These are phyloP conservation scores for Cuniculus paca DNA, from an alignment of 2,797 vertebrate genomes.

Conservation along the genomic window DNA sequence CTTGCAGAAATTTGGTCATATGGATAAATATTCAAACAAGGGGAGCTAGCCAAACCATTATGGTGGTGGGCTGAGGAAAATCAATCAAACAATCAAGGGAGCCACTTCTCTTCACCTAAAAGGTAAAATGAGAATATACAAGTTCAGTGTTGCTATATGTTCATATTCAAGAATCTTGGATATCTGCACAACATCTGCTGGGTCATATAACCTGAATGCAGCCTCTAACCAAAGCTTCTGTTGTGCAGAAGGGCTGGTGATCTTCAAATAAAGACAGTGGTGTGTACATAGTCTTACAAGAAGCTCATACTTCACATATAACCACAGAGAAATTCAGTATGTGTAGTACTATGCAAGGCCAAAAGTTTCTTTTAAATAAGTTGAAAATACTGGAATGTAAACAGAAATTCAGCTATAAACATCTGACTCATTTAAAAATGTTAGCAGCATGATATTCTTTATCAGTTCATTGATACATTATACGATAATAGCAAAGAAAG, in stretches of 20 bases:
- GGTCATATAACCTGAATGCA: neutral
- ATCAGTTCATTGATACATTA: neutral
- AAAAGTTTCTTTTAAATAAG: neutral
- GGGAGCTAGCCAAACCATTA: too few species aligned
- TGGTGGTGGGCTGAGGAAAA: rapidly evolving
- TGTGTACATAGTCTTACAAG: rapidly evolving
- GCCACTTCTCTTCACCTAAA: neutral
- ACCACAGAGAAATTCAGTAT: neutral
- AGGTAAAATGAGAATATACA: neutral
- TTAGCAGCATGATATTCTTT: neutral
- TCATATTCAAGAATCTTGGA: neutral
- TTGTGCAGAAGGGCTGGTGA: too few species aligned
- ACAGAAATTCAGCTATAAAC: neutral
- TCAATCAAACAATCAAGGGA: rapidly evolving
- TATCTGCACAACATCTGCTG: neutral
- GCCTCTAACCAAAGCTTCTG: neutral
- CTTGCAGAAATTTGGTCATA: neutral
- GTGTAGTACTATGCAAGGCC: neutral
- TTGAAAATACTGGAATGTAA: neutral
- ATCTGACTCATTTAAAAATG: neutral
- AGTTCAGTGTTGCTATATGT: neutral
- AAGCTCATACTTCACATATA: neutral
- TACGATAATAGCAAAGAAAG: neutral
- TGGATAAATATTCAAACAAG: neutral
- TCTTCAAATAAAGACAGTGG: neutral